These are phyloP conservation scores for Frankliniella fusca DNA, from an alignment of 2,888 invertebrate species.

Conservation along the genomic window DNA sequence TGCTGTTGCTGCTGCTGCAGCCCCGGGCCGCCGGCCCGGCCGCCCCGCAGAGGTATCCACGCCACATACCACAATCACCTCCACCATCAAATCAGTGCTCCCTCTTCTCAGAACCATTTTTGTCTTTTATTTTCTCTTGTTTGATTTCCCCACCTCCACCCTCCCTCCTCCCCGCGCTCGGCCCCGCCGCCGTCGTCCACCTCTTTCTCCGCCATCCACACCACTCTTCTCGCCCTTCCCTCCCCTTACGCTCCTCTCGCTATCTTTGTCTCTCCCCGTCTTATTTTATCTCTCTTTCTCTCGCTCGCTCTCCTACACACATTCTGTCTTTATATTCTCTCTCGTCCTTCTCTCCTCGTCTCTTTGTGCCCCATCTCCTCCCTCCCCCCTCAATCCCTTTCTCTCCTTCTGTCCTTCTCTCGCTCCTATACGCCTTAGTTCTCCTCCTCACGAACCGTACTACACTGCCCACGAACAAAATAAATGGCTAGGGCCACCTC, in stretches of 20 bases:
- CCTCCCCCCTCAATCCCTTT: too few species aligned
- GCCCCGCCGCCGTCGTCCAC: not conserved
- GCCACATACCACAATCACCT: constrained; percentile 26
- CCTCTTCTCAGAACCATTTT: constrained; percentile 20
- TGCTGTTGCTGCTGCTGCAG: not conserved
- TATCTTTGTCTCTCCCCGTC: not conserved
- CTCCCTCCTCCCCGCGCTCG: not conserved
- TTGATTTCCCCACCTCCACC: not conserved
- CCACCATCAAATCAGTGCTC: constrained; percentile 15
- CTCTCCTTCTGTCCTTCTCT: not conserved
- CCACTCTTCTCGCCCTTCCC: not conserved
- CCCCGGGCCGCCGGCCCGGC: not conserved
- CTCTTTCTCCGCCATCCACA: not conserved
- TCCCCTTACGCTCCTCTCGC: not conserved
- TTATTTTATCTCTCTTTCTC: not conserved
- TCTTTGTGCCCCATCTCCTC: not conserved
- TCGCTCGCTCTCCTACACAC: not conserved
- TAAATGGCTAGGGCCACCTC: not conserved
- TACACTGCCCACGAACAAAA: not conserved
- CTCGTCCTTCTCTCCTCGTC: not conserved
- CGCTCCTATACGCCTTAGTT: not conserved
- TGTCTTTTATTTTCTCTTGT: constrained; percentile 14
- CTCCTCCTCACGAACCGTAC: not conserved
- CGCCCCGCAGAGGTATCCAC: not conserved
- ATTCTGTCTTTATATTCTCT: not conserved